Evolutionary conservation across 64 coral and sea anemone genomes (phyloP).

Genomic region (Stylophora pistillata): DNA sequence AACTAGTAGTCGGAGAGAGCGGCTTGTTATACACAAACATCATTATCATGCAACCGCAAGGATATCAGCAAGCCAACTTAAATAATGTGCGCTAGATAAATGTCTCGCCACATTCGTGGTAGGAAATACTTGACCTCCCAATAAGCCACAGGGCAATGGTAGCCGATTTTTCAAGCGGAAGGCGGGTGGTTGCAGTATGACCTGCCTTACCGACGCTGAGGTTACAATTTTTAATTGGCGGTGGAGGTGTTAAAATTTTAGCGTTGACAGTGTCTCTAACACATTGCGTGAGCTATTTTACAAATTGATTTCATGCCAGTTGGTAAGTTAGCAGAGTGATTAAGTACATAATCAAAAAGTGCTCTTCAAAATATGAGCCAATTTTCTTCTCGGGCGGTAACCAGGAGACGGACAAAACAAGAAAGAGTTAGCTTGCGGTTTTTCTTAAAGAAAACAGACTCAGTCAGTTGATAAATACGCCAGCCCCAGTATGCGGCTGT

Average conservation of each 20-base stretch:
- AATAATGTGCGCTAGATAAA: slow-evolving; percentile 27
- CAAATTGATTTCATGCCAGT: not conserved
- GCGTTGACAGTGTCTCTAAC: not conserved
- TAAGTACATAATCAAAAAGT: too few relatives aligned
- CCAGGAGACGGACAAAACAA: not conserved
- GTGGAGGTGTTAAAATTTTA: not conserved
- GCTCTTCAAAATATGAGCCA: too few relatives aligned
- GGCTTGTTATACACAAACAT: not conserved
- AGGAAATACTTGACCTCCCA: slow-evolving; percentile 39
- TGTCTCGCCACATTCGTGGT: not conserved
- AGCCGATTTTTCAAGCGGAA: not conserved
- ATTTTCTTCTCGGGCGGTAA: too few relatives aligned
- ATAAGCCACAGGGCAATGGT: not conserved
- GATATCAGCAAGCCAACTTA: slow-evolving; percentile 5
- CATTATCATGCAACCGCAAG: not conserved
- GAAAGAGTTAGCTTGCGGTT: not conserved
- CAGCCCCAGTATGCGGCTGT: not conserved
- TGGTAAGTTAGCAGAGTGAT: too few relatives aligned
- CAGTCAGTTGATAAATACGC: not conserved
- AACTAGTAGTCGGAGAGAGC: not conserved
- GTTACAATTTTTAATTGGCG: not conserved
- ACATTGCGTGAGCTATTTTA: not conserved
- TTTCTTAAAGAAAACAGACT: not conserved
- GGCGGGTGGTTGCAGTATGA: not conserved
- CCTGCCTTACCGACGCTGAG: not conserved